A percentile compares a stretch with the other conserved stretches of the same genome.
Evolutionary conservation across 1,140 invertebrate genomes (phyloP).

Genomic region (Microplitis demolitor): DNA sequence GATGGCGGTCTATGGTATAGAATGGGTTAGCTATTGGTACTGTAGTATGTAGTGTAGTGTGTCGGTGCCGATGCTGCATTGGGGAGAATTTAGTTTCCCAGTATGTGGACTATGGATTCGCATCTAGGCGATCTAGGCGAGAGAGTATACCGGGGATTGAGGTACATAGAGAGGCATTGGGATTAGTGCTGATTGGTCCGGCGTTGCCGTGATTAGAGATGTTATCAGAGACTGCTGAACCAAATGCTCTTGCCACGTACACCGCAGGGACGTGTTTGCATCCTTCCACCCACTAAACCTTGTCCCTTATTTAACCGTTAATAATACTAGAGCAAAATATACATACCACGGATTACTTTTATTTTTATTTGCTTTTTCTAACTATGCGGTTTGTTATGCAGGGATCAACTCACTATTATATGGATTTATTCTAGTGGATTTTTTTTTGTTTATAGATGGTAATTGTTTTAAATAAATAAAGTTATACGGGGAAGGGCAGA

Average conservation of each 20-base stretch:
- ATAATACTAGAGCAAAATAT: no score
- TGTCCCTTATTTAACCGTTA: background rate
- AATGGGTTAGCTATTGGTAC: slow-evolving; percentile 32
- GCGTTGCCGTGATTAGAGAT: slow-evolving; percentile 60
- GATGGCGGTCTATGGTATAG: slow-evolving; percentile 26
- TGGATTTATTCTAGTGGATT: no score
- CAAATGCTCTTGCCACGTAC: slow-evolving; percentile 49
- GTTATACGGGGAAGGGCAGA: no score
- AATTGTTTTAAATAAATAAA: no score
- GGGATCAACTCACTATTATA: no score
- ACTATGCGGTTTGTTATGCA: no score
- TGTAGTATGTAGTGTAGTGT: slow-evolving; percentile 15
- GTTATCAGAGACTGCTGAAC: slow-evolving; percentile 54
- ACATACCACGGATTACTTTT: no score
- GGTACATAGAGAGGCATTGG: slow-evolving; percentile 48
- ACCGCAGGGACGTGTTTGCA: slow-evolving; percentile 53
- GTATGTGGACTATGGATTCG: slow-evolving; percentile 37
- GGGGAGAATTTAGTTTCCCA: slow-evolving; percentile 48
- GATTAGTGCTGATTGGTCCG: slow-evolving; percentile 61
- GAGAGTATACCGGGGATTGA: slow-evolving; percentile 29
- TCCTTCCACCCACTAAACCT: slow-evolving; percentile 39
- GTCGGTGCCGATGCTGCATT: background rate
- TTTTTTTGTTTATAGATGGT: no score
- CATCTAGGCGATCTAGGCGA: slow-evolving; percentile 34
- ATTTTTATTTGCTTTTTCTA: no score